Evolutionary conservation across 2,888 invertebrate species (phyloP), one percentile per base, ranked within the genome.

Genomic region (Plutella xylostella): DNA sequence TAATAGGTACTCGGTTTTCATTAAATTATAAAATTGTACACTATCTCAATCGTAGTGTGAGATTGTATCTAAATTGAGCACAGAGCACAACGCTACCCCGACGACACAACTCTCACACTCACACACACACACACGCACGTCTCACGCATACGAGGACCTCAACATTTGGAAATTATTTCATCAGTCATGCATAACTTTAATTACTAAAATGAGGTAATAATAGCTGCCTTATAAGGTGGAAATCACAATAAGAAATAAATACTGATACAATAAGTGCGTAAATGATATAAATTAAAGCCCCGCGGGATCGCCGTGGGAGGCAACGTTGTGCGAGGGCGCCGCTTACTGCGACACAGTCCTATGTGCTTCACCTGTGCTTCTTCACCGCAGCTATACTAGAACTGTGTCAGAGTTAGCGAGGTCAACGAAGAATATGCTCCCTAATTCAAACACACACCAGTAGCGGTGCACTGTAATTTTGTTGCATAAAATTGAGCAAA

Each of bases 51-150:
- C 68, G 74, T 79, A 78, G 77, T 78, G 76, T 80, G 82, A 79
- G 74, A 76, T 75, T 76, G 75, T 79, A 77, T 78, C 78, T 82
- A 79, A 79, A 79, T 82, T 83, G 82, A 82, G 82, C 83, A 80
- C 74, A 77, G 73, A 79, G 80, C 83, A 82, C 82, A 82, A 80
- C 82, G 80, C 80, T 73, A 79, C 77, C 83, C 71, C 72, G 65
- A 74, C 77, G 74, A 75, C 70, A 61, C 42, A 48, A 65, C 55
- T 25, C 39, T 18, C 19, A 20, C 42, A 37, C 42, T 34, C 41
- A 33, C 33, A 21, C 42, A 22, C 59, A 61, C 58, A 65, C 65
- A 68, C 68, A 69, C 71, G 56, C 72, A 74, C 73, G 69, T 69
- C 68, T 70, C 66, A 65, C 75, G 75, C 75, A 43, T 15, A 74